phyloP scores from a whole-genome alignment of 2,888 invertebrate genomes.

The Archips crataeganus region DNA sequence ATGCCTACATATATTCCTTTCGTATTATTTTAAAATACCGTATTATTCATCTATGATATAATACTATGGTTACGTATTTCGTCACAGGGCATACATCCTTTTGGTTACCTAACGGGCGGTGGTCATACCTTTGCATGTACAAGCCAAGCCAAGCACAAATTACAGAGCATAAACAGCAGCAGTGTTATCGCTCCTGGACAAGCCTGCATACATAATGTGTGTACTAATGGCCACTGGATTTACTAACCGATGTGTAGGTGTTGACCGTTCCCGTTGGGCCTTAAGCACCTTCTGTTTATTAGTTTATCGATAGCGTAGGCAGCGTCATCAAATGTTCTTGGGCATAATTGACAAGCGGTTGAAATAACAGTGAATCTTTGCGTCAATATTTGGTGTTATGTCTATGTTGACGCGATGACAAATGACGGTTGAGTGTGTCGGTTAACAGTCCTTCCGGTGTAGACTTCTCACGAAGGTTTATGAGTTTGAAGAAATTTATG shows the following conservation, averaged over 20 bases:
- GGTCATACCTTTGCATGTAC: conserved; percentile 4
- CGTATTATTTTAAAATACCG: no score
- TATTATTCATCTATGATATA: no score
- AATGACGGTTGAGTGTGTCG: neutral
- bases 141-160: conserved; percentile 15
- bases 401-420: conserved; percentile 19
- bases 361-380: conserved; percentile 37
- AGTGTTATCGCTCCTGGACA: conserved; percentile 39
- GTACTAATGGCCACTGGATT: conserved; percentile 38
- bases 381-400: conserved; percentile 35
- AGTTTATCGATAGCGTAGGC: conserved; percentile 59
- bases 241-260: conserved; percentile 39
- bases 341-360: conserved; percentile 31
- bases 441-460: conserved; percentile 2
- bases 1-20: no score
- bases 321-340: conserved; percentile 48
- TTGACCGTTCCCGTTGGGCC: conserved; percentile 33
- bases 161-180: conserved; percentile 37
- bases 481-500: neutral
- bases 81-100: neutral
- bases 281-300: conserved; percentile 42
- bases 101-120: neutral
- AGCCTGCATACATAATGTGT: conserved; percentile 42
- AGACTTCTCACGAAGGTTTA: neutral
- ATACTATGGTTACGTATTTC: no score